Base-by-base conservation (phyloP, 2,797 vertebrate genomes). In the Harpagifer antarcticus region DNA sequence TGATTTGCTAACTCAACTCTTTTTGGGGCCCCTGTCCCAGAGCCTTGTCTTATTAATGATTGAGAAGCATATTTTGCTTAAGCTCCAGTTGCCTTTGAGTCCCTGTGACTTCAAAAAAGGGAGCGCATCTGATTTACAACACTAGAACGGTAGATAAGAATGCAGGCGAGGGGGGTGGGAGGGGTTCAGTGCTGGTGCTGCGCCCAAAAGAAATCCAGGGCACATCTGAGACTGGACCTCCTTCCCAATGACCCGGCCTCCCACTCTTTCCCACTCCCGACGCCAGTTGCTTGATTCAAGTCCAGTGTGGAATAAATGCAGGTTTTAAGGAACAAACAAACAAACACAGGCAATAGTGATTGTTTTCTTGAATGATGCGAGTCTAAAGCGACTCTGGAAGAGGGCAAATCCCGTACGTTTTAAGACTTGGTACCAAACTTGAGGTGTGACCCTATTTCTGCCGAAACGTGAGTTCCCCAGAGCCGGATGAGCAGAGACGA, bases 271-370 rank as follows among this genome's bases (percentile, higher is more conserved):
- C 71, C 57, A 47, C 73, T 61, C 76, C 58, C 43, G 42, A 74
- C 64, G 78, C 84, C 85, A 86, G 81, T 89, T 89, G 74, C 66
- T 85, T 84, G 89, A 90, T 90, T 93, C 52, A 82, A 89, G 88
- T 93, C 91, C 90, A 93, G 90, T 91, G 91, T 93, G 92, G 91
- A 89, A 91, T 80, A 85, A 92, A 91, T 89, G 91, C 89, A 92
- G 82, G 58, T 85, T 90, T 88, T 84, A 57, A 86, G 81, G 83
- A 88, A 81, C 74, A 79, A 65, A 81, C 74, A 79, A 65, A 81
- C 72, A 50, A 79, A 74, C 84, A 90, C 91, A 94, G 93, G 92
- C 93, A 93, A 91, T 91, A 94, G 94, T 94, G 94, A 95, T 94
- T 94, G 93, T 93, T 92, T 82, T 77, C 88, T 89, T 90, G 88